Evolutionary conservation across 37 sponge, comb jelly and placozoan genomes (phyloP).

Genomic region (Tethya wilhelma): DNA sequence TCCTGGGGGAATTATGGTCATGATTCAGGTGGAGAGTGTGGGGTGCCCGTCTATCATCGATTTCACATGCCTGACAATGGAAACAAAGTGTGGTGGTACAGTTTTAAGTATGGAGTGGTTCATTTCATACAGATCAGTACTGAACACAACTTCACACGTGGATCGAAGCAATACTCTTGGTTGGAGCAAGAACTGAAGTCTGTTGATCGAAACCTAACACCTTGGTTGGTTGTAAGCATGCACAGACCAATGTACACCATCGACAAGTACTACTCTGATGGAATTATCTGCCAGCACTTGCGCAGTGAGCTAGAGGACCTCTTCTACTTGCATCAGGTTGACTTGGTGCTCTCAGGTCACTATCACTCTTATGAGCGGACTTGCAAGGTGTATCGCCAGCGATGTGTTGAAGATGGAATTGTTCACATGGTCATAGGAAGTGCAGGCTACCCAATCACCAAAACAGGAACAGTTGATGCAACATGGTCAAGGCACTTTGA

Average conservation of each 20-base stretch:
- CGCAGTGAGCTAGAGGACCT: constrained; percentile 60
- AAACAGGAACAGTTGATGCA: no score
- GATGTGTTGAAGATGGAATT: no score
- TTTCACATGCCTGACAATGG: constrained; percentile 79
- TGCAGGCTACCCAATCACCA: no score
- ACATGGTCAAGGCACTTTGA: no score
- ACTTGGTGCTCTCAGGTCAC: constrained; percentile 68
- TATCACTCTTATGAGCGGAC: constrained; percentile 76
- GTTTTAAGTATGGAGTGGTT: constrained; percentile 72
- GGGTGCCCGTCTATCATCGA: constrained; percentile 58
- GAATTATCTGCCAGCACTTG: constrained; percentile 34
- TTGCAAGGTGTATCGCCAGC: no score
- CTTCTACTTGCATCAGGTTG: constrained; percentile 62
- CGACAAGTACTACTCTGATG: constrained; percentile 31
- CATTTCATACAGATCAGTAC: constrained; percentile 66
- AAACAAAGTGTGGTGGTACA: constrained; percentile 79
- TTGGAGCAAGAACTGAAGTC: constrained; percentile 63
- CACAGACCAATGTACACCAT: constrained; percentile 77
- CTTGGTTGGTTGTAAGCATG: constrained; percentile 67
- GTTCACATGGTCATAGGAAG: no score
- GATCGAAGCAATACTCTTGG: constrained; percentile 68
- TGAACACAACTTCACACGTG: constrained; percentile 73
- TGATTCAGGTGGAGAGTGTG: constrained; percentile 82
- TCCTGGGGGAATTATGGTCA: constrained; percentile 68
- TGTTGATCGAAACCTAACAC: constrained; percentile 59